Base-by-base conservation (phyloP, 2,113 vertebrate species). In the Oncorhynchus kisutch region DNA sequence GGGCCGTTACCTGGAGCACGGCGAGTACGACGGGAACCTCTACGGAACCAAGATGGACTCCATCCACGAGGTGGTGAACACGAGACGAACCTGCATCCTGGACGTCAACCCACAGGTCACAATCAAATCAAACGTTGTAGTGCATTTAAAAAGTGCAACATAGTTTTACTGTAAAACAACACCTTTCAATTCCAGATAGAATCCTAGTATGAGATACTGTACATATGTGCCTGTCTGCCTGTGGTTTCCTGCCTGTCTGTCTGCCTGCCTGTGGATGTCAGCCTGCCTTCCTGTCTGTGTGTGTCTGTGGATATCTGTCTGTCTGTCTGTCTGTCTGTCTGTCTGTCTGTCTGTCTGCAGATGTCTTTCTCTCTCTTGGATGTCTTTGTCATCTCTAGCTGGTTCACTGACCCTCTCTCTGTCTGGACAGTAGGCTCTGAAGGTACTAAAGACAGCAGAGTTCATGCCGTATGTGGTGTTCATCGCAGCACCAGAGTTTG, bases 381-480 rank as follows among this genome's bases (percentile, higher is more conserved):
- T 25, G 27, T 27, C 94, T 89, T 94, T 88, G 95, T 95, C 14
- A 51, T 14, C 12, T 51, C 89, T 60, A 16, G 8, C 59, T 16
- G 59, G 59, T 22, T 62, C 5, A 62, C 73, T 48, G 72, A 0
- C 9, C 24, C 11, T 64, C 3, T 68, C 13, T 65, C 70, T 27
- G 20, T 75, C 86, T 84, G 29, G 6, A 72, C 20, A 78, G 13
- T 85, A 99, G 97, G 96, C 96, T 29, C 92, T 99, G 82, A 99
- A 99, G 89, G 93, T 99, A 4, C 88, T 99, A 90, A 94, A 96
- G 85, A 99, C 96, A 0, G 94, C 96, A 0, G 98, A 99, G 90
- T 99, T 99, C 88, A 99, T 99, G 97, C 97, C 98, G 71, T 99
- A 97, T 5, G 97, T 99, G 34, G 98, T 99, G 18, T 99, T 99